These are phyloP conservation scores for Baccha elongata DNA, from an alignment of 2,888 invertebrate species.

Conservation along the genomic window DNA sequence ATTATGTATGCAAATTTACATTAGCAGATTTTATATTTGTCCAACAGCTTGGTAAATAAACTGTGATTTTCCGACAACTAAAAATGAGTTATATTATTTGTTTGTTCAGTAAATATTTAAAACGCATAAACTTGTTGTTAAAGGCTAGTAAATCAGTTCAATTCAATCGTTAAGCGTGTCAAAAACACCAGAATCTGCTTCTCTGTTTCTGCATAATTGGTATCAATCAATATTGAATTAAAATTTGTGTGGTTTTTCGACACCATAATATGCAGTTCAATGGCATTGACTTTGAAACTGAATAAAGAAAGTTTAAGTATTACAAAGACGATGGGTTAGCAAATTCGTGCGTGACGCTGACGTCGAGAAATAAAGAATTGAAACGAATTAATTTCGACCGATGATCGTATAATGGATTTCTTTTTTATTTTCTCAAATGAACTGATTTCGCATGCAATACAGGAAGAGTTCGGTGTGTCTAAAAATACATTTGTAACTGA, in stretches of 20 bases:
- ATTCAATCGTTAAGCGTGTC: slow-evolving; percentile 1
- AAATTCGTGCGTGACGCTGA: too few species aligned
- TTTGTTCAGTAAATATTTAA: slow-evolving; percentile 6
- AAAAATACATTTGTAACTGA: background rate
- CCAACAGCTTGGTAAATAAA: slow-evolving; percentile 3
- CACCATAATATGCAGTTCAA: background rate
- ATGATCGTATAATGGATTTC: background rate
- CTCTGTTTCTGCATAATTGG: too few species aligned
- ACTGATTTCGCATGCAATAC: background rate
- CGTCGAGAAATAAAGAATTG: too few species aligned
- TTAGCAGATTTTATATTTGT: slow-evolving; percentile 7
- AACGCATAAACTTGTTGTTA: background rate
- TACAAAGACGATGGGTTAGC: too few species aligned
- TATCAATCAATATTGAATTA: too few species aligned
- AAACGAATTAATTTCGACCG: too few species aligned
- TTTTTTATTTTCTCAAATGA: background rate
- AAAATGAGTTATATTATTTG: background rate
- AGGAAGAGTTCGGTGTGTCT: background rate
- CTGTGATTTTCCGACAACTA: background rate
- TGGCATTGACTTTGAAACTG: slow-evolving; percentile 39
- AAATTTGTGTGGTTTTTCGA: too few species aligned
- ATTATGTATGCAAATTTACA: slow-evolving; percentile 34
- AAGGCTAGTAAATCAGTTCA: background rate
- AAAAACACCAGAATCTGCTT: background rate
- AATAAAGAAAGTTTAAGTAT: background rate